Evolutionary conservation across 1,140 invertebrate species (phyloP).

Genomic region (Ceratoteleas bidentatus): DNA sequence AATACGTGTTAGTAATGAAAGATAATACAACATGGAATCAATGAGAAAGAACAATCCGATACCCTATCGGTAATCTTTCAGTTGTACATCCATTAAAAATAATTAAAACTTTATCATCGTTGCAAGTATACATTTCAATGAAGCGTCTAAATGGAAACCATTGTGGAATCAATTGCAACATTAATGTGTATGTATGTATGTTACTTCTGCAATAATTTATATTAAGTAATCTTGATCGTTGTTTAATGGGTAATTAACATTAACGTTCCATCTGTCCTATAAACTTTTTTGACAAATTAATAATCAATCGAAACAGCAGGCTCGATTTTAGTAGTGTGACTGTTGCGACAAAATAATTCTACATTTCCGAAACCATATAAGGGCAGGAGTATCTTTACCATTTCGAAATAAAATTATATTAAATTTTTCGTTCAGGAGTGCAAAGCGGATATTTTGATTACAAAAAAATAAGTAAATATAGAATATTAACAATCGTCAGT

Average conservation of each 20-base stretch:
- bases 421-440: too few species aligned
- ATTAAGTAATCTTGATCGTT: slow-evolving; percentile 7
- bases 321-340: too few species aligned
- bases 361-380: too few species aligned
- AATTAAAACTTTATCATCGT: slow-evolving; percentile 28
- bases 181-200: slow-evolving; percentile 29
- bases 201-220: slow-evolving; percentile 21
- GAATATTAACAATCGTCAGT: too few species aligned
- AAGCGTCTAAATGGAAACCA: slow-evolving; percentile 20
- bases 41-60: slow-evolving; percentile 40
- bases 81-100: slow-evolving; percentile 43
- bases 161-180: slow-evolving; percentile 23
- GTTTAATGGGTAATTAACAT: slow-evolving; percentile 26
- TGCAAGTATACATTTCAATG: slow-evolving; percentile 22
- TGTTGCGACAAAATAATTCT: too few species aligned
- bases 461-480: too few species aligned
- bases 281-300: not conserved
- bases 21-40: slow-evolving; percentile 26
- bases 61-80: slow-evolving; percentile 39
- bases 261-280: slow-evolving; percentile 17
- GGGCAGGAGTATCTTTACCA: too few species aligned
- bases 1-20: slow-evolving; percentile 14
- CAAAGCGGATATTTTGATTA: too few species aligned
- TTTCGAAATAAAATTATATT: too few species aligned
- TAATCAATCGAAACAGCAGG: too few species aligned